Evolutionary conservation across 2,113 vertebrate species (phyloP), one percentile per base, ranked within the genome.

Genomic region (Platichthys stellatus): DNA sequence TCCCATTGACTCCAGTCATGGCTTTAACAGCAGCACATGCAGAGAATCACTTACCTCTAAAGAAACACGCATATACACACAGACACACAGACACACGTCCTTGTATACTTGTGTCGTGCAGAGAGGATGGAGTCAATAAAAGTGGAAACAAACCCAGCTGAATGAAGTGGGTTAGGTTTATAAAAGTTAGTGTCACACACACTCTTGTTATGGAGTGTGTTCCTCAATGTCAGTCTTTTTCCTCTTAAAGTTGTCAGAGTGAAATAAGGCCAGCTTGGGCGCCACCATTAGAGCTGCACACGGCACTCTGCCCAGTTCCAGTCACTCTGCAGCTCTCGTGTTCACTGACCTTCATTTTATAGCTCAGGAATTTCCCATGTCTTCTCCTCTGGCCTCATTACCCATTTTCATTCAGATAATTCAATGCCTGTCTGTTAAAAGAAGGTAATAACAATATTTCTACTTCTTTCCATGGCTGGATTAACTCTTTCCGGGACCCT

Each of bases 1-100:
- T 90, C 89, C 89, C 80, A 10, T 78, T 91, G 90, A 93, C 86
- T 81, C 53, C 71, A 81, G 74, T 43, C 70, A 75, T 87, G 84
- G 80, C 78, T 81, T 77, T 47, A 74, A 63, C 72, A 78, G 78
- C 59, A 69, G 84, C 43, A 47, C 89, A 85, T 82, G 83, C 86
- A 86, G 67, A 72, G 69, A 88, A 84, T 76, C 81, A 59, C 76
- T 90, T 83, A 74, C 76, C 74, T 81, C 66, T n/a, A 0, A 6
- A 20, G 13, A 0, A 11, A 45, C 57, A 2, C 23, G 40, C 59
- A 57, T 58, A 43, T 5, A 35, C 63, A 35, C 56, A 45, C 43
- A 61, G 65, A 23, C 23, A 23, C 26, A 81, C 38, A 54, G 65
- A 45, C 26, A 13, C 2, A 21, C 17, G 14, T 65, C 49, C 20